These are phyloP conservation scores for Leuctra nigra DNA, from an alignment of 2,888 invertebrate species.

Conservation along the genomic window DNA sequence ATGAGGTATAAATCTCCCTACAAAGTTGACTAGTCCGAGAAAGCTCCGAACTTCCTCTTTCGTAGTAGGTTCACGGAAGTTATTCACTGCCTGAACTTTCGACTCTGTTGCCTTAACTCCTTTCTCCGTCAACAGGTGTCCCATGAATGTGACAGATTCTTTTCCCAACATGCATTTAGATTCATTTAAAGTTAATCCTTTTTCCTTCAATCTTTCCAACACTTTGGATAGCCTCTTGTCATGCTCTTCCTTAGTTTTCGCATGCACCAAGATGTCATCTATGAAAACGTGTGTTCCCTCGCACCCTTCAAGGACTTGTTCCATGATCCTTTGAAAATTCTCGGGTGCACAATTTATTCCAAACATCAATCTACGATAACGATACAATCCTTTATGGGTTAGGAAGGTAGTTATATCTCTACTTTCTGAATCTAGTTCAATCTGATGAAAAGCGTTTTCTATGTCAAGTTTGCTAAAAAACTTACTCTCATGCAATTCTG, in stretches of 20 bases:
- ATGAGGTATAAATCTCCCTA: constrained; percentile 28
- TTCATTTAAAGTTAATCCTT: constrained; percentile 30
- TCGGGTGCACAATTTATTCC: constrained; percentile 40
- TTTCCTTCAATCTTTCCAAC: constrained; percentile 25
- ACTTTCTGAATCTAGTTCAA: constrained; percentile 33
- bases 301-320: constrained; percentile 34
- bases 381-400: constrained; percentile 35
- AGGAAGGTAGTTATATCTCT: constrained; percentile 38
- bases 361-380: constrained; percentile 39
- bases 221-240: constrained; percentile 31
- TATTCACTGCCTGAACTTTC: constrained; percentile 32
- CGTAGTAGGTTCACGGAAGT: constrained; percentile 30
- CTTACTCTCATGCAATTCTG: constrained; percentile 31
- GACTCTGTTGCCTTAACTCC: constrained; percentile 32
- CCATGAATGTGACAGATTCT: constrained; percentile 31
- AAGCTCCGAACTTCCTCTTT: constrained; percentile 33
- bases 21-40: constrained; percentile 35
- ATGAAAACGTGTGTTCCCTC: constrained; percentile 36
- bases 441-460: too few species aligned
- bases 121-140: constrained; percentile 29
- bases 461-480: too few species aligned
- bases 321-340: constrained; percentile 39
- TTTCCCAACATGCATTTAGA: constrained; percentile 34
- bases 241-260: constrained; percentile 22
- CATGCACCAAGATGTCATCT: constrained; percentile 38